Percentiles rank a stretch among this genome's conserved stretches.
Evolutionary conservation across 2,888 invertebrate species (phyloP).

Genomic region (Drosophila anceps): DNA sequence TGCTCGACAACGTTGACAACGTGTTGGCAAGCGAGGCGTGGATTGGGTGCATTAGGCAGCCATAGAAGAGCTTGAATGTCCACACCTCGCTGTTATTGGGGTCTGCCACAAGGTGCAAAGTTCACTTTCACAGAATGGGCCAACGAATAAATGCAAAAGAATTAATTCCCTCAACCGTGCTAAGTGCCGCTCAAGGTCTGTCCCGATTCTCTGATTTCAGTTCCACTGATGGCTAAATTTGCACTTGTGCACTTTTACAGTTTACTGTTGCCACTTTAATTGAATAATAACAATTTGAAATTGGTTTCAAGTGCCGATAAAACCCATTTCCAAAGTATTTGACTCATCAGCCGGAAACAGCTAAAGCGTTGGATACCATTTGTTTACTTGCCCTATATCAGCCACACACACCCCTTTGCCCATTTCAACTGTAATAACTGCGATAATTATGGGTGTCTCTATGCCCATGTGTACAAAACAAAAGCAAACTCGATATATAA

Average conservation of each 20-base stretch:
- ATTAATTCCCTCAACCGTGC: slow-evolving; percentile 37
- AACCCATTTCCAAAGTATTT: slow-evolving; percentile 7
- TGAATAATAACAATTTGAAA: slow-evolving; percentile 48
- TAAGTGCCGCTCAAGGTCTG: slow-evolving; percentile 68
- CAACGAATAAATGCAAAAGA: slow-evolving; percentile 40
- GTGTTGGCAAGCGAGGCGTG: slow-evolving; percentile 49
- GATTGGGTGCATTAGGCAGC: slow-evolving; percentile 42
- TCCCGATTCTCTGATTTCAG: slow-evolving; percentile 38
- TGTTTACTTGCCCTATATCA: slow-evolving; percentile 14
- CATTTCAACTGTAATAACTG: slow-evolving; percentile 6
- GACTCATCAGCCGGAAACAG: slow-evolving; percentile 38
- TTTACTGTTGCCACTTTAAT: background rate
- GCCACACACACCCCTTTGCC: slow-evolving; percentile 34
- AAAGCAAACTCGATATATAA: slow-evolving; percentile 17
- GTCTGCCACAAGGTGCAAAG: slow-evolving; percentile 44
- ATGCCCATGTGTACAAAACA: slow-evolving; percentile 18
- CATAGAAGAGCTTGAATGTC: slow-evolving; percentile 61
- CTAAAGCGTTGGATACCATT: slow-evolving; percentile 7
- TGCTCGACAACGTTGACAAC: slow-evolving; percentile 33
- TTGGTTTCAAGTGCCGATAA: background rate
- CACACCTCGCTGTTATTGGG: slow-evolving; percentile 11
- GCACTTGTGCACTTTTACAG: background rate
- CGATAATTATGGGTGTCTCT: slow-evolving; percentile 29
- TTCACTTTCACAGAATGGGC: slow-evolving; percentile 30
- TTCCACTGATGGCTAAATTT: background rate